Evolutionary conservation across 2,797 vertebrate genomes (phyloP), one percentile per base, ranked within the genome.

Genomic region (Xiphorhynchus erythropygius): DNA sequence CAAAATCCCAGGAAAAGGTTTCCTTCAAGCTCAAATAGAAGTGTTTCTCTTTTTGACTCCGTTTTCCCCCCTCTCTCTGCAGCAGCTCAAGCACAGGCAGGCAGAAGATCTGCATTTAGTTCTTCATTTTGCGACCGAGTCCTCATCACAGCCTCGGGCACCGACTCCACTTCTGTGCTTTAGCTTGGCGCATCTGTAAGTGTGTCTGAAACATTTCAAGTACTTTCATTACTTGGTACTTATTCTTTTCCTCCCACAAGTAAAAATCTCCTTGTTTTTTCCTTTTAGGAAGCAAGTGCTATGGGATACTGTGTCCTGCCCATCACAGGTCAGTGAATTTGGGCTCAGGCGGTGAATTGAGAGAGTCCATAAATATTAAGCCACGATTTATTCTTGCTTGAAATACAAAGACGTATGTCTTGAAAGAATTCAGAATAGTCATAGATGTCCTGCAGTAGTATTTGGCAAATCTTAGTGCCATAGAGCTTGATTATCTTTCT

Each of bases 71-170:
- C 44, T 64, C 10, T 47, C 30, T 44, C 67, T 89, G 65, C 69
- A 82, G 81, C 24, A 93, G 28, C 73, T 90, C 23, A 41, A 73
- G 78, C 67, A 68, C 52, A 75, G 49, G 56, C 73, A 95, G 59
- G 69, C 67, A 89, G 76, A 94, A 89, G 60, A 87, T 85, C 81
- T 87, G 46, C 84, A 75, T 90, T 92, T 83, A 68, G 57, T 80
- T 92, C 84, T 67, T 89, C 46, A 37, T 90, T 89, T 87, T 84
- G 71, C 27, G 32, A 89, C 89, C 62, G 67, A 93, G 75, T 62
- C 82, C 44, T 87, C 60, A 42, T 86, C 81, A 65, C 79, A 77
- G 89, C 90, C 84, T 94, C 5, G 4, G 87, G 92, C 82, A 62
- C 82, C 22, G 53, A 69, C 84, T 95, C 50, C 65, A 21, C 56